These are phyloP conservation scores for Tachysurus vachellii DNA, from an alignment of 2,113 vertebrate genomes.

Conservation along the genomic window DNA sequence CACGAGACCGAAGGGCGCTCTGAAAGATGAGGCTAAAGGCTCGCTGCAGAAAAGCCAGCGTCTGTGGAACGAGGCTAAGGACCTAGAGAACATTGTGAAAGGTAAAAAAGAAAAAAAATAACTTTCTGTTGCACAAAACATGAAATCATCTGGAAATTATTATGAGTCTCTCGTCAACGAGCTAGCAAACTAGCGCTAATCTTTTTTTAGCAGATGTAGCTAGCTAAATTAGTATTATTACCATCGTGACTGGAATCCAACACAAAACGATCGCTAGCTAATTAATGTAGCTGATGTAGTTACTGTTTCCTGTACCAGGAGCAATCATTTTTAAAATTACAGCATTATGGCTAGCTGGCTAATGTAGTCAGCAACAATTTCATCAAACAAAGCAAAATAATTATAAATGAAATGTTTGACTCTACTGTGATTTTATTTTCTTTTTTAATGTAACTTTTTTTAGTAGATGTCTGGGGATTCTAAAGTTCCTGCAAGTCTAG, in stretches of 20 bases:
- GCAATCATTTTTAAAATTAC: neutral
- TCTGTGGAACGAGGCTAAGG: conserved; percentile 46
- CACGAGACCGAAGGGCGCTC: conserved; percentile 38
- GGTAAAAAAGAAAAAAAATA: conserved; percentile 61
- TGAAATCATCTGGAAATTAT: neutral
- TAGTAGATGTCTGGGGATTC: neutral
- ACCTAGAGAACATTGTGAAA: conserved; percentile 62
- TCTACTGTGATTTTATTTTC: neutral
- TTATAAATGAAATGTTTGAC: too few relatives aligned
- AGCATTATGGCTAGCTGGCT: neutral
- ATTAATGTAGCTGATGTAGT: neutral
- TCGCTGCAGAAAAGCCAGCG: conserved; percentile 53
- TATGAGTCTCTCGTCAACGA: neutral
- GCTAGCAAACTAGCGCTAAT: neutral
- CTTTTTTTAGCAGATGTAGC: neutral
- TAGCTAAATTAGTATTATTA: neutral
- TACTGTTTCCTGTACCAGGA: neutral
- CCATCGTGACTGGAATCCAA: neutral
- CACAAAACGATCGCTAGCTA: neutral
- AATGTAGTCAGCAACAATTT: neutral
- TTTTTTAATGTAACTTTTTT: neutral
- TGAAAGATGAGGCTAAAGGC: conserved; percentile 50
- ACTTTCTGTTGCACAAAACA: neutral
- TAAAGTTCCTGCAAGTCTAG: too few relatives aligned
- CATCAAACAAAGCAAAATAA: neutral